These are phyloP conservation scores for Drosophila pseudoananassae DNA, from an alignment of 1,140 invertebrate species.

Conservation along the genomic window DNA sequence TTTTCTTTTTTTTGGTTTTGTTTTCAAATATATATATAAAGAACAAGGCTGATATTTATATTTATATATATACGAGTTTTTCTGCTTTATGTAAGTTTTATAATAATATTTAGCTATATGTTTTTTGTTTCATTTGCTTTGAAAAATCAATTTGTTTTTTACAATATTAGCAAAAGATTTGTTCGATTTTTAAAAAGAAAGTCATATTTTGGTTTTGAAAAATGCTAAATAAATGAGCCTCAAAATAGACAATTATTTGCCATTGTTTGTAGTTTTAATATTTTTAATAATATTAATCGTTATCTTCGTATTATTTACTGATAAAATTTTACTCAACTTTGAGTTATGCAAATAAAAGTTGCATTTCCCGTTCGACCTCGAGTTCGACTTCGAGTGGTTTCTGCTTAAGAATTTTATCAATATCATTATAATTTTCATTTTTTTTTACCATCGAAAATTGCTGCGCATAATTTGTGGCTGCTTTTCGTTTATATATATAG, in stretches of 20 bases:
- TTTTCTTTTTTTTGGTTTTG: conserved; percentile 51
- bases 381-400: conserved; percentile 13
- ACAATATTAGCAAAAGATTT: conserved; percentile 74
- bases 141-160: conserved; percentile 69
- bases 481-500: conserved; percentile 28
- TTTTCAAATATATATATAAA: conserved; percentile 76
- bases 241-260: conserved; percentile 74
- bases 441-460: conserved; percentile 51
- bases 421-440: conserved; percentile 6
- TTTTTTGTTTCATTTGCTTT: conserved; percentile 47
- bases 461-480: conserved; percentile 62
- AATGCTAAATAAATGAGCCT: conserved; percentile 74
- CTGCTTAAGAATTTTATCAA: conserved; percentile 38
- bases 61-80: conserved; percentile 61
- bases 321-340: conserved; percentile 60
- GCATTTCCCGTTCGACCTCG: conserved; percentile 24
- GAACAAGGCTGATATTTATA: conserved; percentile 82
- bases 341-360: conserved; percentile 63
- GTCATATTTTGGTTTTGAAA: conserved; percentile 54
- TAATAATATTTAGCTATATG: conserved; percentile 79
- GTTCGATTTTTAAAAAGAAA: conserved; percentile 60
- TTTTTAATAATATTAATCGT: conserved; percentile 46
- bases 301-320: conserved; percentile 53
- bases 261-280: conserved; percentile 57
- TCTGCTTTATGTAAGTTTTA: conserved; percentile 67